Evolutionary conservation across 2,797 vertebrate genomes (phyloP).

Genomic region (Chelon auratus): DNA sequence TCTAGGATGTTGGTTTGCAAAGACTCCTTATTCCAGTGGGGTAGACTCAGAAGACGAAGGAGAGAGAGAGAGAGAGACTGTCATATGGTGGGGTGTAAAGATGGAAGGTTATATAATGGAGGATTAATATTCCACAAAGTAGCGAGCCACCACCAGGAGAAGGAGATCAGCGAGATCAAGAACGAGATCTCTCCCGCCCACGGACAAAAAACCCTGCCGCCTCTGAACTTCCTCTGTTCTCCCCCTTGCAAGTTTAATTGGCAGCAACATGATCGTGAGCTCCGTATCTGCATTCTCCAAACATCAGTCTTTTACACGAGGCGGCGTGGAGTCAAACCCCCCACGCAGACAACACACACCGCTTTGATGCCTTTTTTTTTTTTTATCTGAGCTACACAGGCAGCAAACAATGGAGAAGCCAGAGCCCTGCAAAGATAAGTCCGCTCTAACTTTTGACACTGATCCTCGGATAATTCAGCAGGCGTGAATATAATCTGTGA

Average conservation of each 20-base stretch:
- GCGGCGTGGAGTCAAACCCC: constrained; percentile 39
- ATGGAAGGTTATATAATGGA: constrained; percentile 76
- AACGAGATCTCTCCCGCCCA: constrained; percentile 77
- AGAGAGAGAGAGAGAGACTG: constrained; percentile 29
- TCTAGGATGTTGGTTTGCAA: constrained; percentile 19
- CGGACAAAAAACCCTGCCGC: constrained; percentile 66
- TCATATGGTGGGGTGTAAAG: constrained; percentile 64
- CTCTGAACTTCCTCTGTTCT: constrained; percentile 73
- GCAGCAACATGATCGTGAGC: constrained; percentile 63
- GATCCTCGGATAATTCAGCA: constrained; percentile 48
- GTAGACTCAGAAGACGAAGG: constrained; percentile 27
- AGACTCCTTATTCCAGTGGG: constrained; percentile 55
- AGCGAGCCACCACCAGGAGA: constrained; percentile 69
- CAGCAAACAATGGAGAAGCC: constrained; percentile 43
- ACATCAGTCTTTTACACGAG: constrained; percentile 62
- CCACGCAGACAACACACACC: constrained; percentile 46
- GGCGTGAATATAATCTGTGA: constrained; percentile 37
- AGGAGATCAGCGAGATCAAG: constrained; percentile 79
- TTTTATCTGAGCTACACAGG: constrained; percentile 52
- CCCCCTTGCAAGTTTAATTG: constrained; percentile 75
- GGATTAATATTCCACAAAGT: constrained; percentile 81
- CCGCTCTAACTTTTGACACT: constrained; percentile 48
- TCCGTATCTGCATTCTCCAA: constrained; percentile 73
- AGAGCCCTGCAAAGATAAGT: constrained; percentile 33
- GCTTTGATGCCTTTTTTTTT: constrained; percentile 63